These are phyloP conservation scores for Mesembrinibis cayennensis DNA, from an alignment of 2,113 vertebrate genomes.

Conservation along the genomic window DNA sequence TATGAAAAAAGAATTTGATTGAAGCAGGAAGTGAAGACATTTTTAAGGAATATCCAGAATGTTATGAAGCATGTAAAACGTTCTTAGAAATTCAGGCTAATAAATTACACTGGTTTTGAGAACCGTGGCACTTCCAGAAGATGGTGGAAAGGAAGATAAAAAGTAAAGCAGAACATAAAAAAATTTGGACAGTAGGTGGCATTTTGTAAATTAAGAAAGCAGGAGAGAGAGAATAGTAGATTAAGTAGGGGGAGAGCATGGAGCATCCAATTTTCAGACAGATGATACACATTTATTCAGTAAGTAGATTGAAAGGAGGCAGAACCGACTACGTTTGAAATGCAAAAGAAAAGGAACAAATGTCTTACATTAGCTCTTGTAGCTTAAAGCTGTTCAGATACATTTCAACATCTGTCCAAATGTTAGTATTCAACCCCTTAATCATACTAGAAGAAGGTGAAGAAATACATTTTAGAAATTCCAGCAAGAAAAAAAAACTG, in stretches of 20 bases:
- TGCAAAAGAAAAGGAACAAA: not conserved
- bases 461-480: not conserved
- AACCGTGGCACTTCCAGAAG: not conserved
- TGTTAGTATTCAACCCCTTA: slow-evolving; percentile 27
- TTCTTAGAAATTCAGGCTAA: not conserved
- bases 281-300: not conserved
- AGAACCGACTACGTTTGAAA: not conserved
- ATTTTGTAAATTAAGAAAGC: not conserved
- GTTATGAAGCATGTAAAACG: not conserved
- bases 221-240: not conserved
- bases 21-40: not conserved
- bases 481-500: not conserved
- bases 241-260: not conserved
- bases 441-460: slow-evolving; percentile 1
- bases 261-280: not conserved
- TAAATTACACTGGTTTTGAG: not conserved
- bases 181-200: not conserved
- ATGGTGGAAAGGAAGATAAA: not conserved
- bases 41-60: not conserved
- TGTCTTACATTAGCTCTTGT: slow-evolving; percentile 5
- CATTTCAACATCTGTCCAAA: slow-evolving; percentile 31
- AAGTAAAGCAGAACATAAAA: not conserved
- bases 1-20: not conserved
- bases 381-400: slow-evolving; percentile 5
- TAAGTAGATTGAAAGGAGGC: not conserved